Evolutionary conservation across 2,113 vertebrate genomes (phyloP), one percentile per base, ranked within the genome.

Genomic region (Megaleporinus macrocephalus): DNA sequence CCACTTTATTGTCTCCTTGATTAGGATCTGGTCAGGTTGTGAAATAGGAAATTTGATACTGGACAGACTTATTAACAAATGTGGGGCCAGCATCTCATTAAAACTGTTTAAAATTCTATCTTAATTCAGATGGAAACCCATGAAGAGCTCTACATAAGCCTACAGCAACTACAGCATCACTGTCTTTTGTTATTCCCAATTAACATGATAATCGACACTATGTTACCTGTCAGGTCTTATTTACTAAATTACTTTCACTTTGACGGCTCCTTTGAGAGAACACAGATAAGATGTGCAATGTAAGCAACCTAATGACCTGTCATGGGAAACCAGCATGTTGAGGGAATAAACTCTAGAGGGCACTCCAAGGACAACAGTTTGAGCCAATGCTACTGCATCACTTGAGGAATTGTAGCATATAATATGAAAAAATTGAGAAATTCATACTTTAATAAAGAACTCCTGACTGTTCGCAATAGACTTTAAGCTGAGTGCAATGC

Each of bases 1-100:
- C 36, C 5, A 73, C 87, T 88, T 89, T 92, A 89, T 92, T 88
- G 75, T 87, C 68, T 86, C 73, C 47, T 71, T 65, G 76, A 83
- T 86, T 81, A 77, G 69, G 81, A 79, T 86, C 80, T 87, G 69
- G 0, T 51, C 5, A 73, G 76, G 74, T 6, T 27, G 49, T 2
- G 57, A 49, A 33, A 83, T 22, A 83, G 88, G 89, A 89, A 78
- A 89, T 90, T 87, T 79, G 78, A 90, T 82, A 76, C 36, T 11
- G 82, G 85, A 87, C 88, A 89, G 84, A 88, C 47, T 20, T 63
- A 44, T 62, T 36, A 44, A 30, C 33, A 68, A 74, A 26, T 76
- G 57, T 76, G 33, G 72, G 20, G 20, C 80, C 83, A 79, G 78
- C 57, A 63, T 76, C 30, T 82, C 70, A 87, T 86, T 83, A 49